A percentile compares a stretch with the other conserved stretches of the same genome.
These are phyloP conservation scores for Dryococelus australis DNA, from an alignment of 2,888 invertebrate genomes.

Conservation along the genomic window DNA sequence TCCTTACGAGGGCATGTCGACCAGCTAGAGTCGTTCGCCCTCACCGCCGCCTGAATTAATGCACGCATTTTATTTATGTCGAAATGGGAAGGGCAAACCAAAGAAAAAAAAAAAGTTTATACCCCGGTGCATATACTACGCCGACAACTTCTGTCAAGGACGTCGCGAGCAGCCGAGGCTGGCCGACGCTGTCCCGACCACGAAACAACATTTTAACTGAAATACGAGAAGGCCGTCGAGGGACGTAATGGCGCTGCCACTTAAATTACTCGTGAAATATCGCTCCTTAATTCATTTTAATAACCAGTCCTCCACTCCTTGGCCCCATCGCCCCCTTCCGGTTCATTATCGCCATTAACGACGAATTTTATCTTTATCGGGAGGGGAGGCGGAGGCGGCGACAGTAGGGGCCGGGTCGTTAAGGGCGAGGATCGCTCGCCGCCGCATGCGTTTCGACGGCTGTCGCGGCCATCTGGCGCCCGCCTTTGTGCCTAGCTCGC, in stretches of 20 bases:
- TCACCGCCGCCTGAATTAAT: too few species aligned
- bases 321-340: neutral
- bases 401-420: neutral
- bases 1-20: too few species aligned
- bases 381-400: neutral
- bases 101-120: too few species aligned
- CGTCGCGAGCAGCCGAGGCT: neutral
- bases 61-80: too few species aligned
- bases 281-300: neutral
- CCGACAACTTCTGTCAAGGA: neutral
- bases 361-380: neutral
- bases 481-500: neutral
- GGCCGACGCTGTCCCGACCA: neutral
- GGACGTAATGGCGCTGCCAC: neutral
- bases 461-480: neutral
- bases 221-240: neutral
- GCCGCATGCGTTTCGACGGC: neutral
- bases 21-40: too few species aligned
- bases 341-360: neutral
- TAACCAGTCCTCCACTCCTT: neutral
- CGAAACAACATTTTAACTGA: conserved; percentile 2
- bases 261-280: neutral
- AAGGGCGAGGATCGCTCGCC: neutral
- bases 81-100: too few species aligned
- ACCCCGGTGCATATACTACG: neutral